Conservation (phyloP, 2,888 invertebrate species). For the Melanostoma mellinum region DNA sequence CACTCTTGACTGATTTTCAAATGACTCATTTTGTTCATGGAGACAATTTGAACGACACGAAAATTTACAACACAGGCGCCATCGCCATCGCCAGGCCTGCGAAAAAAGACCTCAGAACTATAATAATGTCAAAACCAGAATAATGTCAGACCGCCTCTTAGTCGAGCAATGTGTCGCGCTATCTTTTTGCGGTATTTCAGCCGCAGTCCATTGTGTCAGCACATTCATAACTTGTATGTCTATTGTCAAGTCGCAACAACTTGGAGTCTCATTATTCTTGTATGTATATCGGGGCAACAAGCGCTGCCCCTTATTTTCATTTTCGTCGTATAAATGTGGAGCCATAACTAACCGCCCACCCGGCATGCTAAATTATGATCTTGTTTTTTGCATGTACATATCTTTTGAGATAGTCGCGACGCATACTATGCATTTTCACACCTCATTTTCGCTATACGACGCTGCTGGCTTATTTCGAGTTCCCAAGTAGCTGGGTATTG, state of each 20-base stretch:
- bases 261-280: constrained; percentile 37
- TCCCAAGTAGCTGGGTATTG: neutral
- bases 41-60: constrained; percentile 25
- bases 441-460: constrained; percentile 44
- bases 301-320: constrained; percentile 17
- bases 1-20: constrained; percentile 20
- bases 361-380: constrained; percentile 66
- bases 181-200: constrained; percentile 39
- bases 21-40: constrained; percentile 47
- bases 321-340: constrained; percentile 40
- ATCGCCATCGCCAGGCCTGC: constrained; percentile 37
- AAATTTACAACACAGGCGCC: constrained; percentile 62
- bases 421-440: constrained; percentile 58
- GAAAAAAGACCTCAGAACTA: constrained; percentile 21
- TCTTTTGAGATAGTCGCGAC: constrained; percentile 34
- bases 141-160: constrained; percentile 42
- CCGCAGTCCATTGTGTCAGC: constrained; percentile 62
- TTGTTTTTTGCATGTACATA: constrained; percentile 55
- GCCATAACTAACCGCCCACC: constrained; percentile 69
- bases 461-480: constrained; percentile 37
- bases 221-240: constrained; percentile 46
- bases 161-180: constrained; percentile 42
- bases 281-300: constrained; percentile 11
- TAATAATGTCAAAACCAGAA: constrained; percentile 12
- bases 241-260: constrained; percentile 44